Evolutionary conservation across 2,113 vertebrate genomes (phyloP), one percentile per base, ranked within the genome.

Genomic region (Dendrocopos noguchii): DNA sequence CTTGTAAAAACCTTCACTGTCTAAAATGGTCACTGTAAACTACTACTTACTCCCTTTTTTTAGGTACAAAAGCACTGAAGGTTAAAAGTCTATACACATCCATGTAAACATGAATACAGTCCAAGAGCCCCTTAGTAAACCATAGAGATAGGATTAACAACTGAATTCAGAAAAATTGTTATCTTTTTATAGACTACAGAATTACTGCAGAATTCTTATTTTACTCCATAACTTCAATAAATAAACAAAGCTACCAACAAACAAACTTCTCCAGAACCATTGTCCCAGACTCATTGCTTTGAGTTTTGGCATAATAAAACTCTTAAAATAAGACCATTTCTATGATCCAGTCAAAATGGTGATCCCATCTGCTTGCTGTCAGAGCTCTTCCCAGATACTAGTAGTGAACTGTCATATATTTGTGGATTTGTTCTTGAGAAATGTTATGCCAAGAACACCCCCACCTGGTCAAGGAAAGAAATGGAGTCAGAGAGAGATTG

Each of bases 391-490:
- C 81, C 83, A 94, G 82, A 82, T 94, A 93, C 82, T 83, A 94
- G 78, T 63, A 93, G 34, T 89, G 68, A 91, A 84, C 77, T 78
- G 33, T 56, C 47, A 56, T 53, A 0, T 52, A 85, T 77, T 70
- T 64, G 14, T 79, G n/a, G 53, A 81, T 39, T 52, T 52, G 24
- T 61, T 65, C 74, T 80, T 73, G 53, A 95, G 88, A 77, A 96
- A 93, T 88, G 66, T 85, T 91, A 88, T 95, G 93, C 93, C 91
- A 95, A 97, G 92, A 94, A 91, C 95, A 94, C 95, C 94, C 88
- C 94, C 95, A 95, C 64, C 94, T 96, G 95, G 93, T 44, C 73
- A 95, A 82, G 24, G 53, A 81, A 91, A 85, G 94, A 94, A 97
- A 95, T 72, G 39, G 88, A 94, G 57, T 56, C 39, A 91, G 44